Conservation (phyloP, 2,888 invertebrate species). For the Meteorus colon region DNA sequence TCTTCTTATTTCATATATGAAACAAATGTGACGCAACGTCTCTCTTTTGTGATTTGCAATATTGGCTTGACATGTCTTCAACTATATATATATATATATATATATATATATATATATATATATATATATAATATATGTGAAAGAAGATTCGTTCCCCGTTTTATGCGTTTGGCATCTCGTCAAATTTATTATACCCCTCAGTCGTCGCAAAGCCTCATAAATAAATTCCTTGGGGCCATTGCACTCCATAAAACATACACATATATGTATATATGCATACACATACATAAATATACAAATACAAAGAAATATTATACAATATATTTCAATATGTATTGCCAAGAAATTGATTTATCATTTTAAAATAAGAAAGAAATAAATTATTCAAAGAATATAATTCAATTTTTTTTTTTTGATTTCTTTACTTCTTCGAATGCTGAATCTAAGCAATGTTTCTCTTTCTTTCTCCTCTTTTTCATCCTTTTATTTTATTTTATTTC, state of each 20-base stretch:
- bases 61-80: constrained; percentile 34
- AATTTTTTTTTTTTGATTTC: not conserved
- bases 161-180: constrained; percentile 42
- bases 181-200: constrained; percentile 45
- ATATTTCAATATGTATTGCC: constrained; percentile 1
- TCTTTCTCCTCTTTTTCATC: too few relatives aligned
- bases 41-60: constrained; percentile 33
- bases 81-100: not conserved
- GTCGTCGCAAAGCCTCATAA: constrained; percentile 30
- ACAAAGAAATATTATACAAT: constrained; percentile 7
- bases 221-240: constrained; percentile 27
- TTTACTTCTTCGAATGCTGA: not conserved
- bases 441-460: not conserved
- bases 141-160: constrained; percentile 28
- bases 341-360: constrained; percentile 16
- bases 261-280: constrained; percentile 5
- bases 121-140: not conserved
- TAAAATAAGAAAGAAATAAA: not conserved
- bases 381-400: constrained; percentile 9
- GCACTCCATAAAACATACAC: constrained; percentile 24
- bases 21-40: constrained; percentile 30
- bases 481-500: not conserved
- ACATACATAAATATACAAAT: constrained; percentile 4
- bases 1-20: constrained; percentile 22
- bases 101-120: not conserved